Evolutionary conservation across 1,140 invertebrate genomes (phyloP).

Genomic region (Drosophila grimshawi): DNA sequence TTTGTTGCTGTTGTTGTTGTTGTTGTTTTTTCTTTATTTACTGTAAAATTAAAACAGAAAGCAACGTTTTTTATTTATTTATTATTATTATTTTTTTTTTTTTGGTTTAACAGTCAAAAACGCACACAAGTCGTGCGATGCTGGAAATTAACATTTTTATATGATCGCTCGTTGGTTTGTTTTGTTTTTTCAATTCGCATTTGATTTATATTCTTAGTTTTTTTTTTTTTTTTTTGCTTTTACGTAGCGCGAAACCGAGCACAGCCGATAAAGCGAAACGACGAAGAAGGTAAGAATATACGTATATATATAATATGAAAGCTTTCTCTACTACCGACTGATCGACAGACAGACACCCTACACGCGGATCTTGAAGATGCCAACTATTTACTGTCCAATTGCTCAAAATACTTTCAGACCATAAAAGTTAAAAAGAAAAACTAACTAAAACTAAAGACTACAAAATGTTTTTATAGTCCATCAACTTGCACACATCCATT

Average conservation of each 20-base stretch:
- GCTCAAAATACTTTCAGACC: too few relatives aligned
- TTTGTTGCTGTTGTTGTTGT: slow-evolving; percentile 37
- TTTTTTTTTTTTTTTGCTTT: too few relatives aligned
- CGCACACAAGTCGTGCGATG: slow-evolving; percentile 4
- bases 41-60: slow-evolving; percentile 30
- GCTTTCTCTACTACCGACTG: too few relatives aligned
- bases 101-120: slow-evolving; percentile 9
- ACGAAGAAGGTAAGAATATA: slow-evolving; percentile 13
- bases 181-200: slow-evolving; percentile 66
- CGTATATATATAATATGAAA: not conserved
- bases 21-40: slow-evolving; percentile 26
- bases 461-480: too few relatives aligned
- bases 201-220: slow-evolving; percentile 17
- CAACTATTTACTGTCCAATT: too few relatives aligned
- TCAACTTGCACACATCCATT: too few relatives aligned
- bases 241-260: slow-evolving; percentile 16
- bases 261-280: slow-evolving; percentile 26
- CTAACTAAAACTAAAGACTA: too few relatives aligned
- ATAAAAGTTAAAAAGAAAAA: too few relatives aligned
- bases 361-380: too few relatives aligned
- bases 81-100: not conserved
- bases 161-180: slow-evolving; percentile 37
- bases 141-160: slow-evolving; percentile 37
- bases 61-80: not conserved
- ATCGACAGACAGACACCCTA: too few relatives aligned